phyloP scores from a whole-genome alignment of 2,113 vertebrate genomes.

The Seriola dumerili region DNA sequence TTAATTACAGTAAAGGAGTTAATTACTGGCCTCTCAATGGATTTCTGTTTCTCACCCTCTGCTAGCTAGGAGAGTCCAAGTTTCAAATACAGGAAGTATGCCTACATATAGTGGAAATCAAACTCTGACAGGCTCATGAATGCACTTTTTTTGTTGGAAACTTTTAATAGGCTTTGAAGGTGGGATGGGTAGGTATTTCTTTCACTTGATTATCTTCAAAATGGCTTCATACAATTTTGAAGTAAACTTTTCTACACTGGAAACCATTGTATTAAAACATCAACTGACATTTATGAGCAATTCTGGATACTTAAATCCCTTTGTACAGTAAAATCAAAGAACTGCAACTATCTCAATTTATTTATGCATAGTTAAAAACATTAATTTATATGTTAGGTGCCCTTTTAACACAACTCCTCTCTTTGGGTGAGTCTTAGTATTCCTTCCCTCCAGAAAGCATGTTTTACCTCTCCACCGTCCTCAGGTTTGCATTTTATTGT shows the following conservation, averaged over 20 bases:
- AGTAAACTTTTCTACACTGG: neutral
- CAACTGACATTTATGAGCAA: neutral
- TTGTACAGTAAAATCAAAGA: neutral
- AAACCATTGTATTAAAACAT: neutral
- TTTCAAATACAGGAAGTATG: slow-evolving; percentile 44
- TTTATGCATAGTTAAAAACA: neutral
- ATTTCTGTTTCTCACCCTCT: slow-evolving; percentile 58
- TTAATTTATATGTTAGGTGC: neutral
- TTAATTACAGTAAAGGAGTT: slow-evolving; percentile 94
- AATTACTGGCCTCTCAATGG: slow-evolving; percentile 84
- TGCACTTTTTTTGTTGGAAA: slow-evolving; percentile 25
- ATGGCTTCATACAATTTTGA: neutral
- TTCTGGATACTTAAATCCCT: neutral
- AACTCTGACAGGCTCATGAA: neutral
- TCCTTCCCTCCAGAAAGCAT: slow-evolving; percentile 36
- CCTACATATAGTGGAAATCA: slow-evolving; percentile 12
- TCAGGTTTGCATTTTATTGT: slow-evolving; percentile 50
- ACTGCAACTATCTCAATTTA: too few species aligned
- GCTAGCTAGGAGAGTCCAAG: slow-evolving; percentile 16
- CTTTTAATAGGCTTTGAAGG: slow-evolving; percentile 39
- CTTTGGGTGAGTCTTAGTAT: slow-evolving; percentile 1
- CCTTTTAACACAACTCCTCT: neutral
- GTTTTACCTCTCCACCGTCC: slow-evolving; percentile 45
- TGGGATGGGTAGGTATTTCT: neutral
- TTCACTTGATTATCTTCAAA: neutral